Evolutionary conservation across 2,888 invertebrate genomes (phyloP), one percentile per base, ranked within the genome.

Genomic region (Allacma fusca): DNA sequence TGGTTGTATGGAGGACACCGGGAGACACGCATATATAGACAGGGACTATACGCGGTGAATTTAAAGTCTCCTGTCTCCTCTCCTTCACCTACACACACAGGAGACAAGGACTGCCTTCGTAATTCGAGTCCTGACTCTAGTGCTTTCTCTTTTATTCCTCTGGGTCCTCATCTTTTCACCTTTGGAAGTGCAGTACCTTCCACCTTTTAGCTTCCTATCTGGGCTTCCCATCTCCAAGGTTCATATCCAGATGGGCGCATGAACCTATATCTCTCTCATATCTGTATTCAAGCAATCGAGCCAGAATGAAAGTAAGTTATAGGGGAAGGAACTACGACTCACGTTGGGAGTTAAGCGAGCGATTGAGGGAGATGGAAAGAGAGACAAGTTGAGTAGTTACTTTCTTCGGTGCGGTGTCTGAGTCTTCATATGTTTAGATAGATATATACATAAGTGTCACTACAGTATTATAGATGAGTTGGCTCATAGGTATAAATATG

Each of bases 91-190:
- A 16, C 50, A 50, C n/a, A 50, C 16, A 19, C 4, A 5, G 50
- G 50, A 50, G 50, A 50, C 50, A 50, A 50, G 50, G 16, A 16
- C 50, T 50, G 50, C 16, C 50, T 50, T 13, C n/a, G 50, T 50
- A 50, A 50, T 50, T 50, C 50, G 50, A 50, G 50, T 50, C 50
- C 50, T 4, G n/a, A 50, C 50, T 50, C 50, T 50, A 50, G 50
- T 73, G 43, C 40, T 62, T 50, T 71, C 68, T 64, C 71, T 16
- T 70, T 65, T 70, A 70, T 70, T 76, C 70, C 68, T 59, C 29
- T 26, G 62, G 70, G 70, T 57, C 75, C 44, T 62, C 70, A 75
- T 69, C 34, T 64, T 73, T 78, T 68, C 68, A 72, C 57, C 76
- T 67, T 50, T 29, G 29, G 19, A 24, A 50, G 7, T 12, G 2